Base-by-base conservation (phyloP, 1,140 invertebrate genomes). In the Whitmania pigra region DNA sequence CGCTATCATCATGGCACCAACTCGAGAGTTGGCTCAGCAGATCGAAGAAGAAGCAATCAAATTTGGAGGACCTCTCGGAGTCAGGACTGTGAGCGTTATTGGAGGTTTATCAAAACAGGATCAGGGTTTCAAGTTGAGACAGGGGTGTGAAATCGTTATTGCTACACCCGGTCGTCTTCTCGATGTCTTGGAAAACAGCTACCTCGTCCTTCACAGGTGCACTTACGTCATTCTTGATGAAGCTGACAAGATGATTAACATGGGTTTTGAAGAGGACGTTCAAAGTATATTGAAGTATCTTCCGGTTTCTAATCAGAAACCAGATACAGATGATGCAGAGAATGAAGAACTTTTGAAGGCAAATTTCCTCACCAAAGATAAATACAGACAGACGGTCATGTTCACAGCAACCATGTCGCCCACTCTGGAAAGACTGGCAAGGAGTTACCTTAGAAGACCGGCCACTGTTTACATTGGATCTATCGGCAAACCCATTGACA, bases 381-480 rank as follows among this genome's bases (percentile, higher is more conserved):
- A 99, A 82, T 99, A 91, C 79, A 86, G 97, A 81, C 94, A 90
- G 89, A 99, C 96, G 79, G 96, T 99, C 74, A 99, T 99, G 97
- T 99, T 99, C 83, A 99, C 97, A 57, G 97, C 97, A 22, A 99
- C 97, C 77, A 99, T 99, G 97, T 94, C 94, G 11, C 88, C 96
- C 2, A 91, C 94, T 11, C 94, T 99, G 3, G 97, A 99, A 84
- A 85, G 96, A 76, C 83, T 99, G 67, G 97, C 97, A 0, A 86
- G 94, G 75, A 93, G 89, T 43, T 99, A 99, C 84, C 82, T 99
- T 11, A 85, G 97, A 72, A 85, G 97, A 78, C 97, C 97, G 4
- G 93, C 95, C 15, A 90, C 97, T 7, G 97, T 99, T 0, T 97
- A 99, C 78, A 99, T 99, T 77, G 96, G 97, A 73, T 94, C 93